A percentile compares a stretch with the other conserved stretches of the same genome.
Evolutionary conservation across 2,797 vertebrate species (phyloP).

Genomic region (Gymnodraco acuticeps): DNA sequence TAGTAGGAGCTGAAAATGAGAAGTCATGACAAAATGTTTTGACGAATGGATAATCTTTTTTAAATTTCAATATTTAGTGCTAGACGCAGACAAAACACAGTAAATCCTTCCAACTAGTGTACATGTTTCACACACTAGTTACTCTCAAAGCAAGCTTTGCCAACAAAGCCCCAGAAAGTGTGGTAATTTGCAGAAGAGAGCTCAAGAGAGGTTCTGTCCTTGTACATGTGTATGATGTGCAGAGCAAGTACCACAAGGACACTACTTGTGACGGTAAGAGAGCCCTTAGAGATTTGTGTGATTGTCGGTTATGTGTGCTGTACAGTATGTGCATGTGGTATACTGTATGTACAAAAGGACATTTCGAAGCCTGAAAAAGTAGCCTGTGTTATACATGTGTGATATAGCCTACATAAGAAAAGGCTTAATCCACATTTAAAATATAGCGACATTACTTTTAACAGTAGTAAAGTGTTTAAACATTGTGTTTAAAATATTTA

Average conservation of each 20-base stretch:
- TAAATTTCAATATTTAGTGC: background rate
- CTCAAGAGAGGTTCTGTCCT: background rate
- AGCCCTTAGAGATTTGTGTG: slow-evolving; percentile 6
- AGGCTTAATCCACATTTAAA: background rate
- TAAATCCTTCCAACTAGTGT: slow-evolving; percentile 8
- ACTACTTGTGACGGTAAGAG: slow-evolving; percentile 20
- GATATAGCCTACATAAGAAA: background rate
- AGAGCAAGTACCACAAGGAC: slow-evolving; percentile 1
- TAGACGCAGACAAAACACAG: slow-evolving; percentile 7
- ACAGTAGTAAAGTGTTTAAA: background rate
- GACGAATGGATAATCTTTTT: background rate
- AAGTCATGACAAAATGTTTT: background rate
- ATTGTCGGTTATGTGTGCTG: background rate
- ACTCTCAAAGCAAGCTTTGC: slow-evolving; percentile 11
- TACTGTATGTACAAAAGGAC: background rate
- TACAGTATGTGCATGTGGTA: background rate
- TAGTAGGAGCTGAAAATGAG: background rate
- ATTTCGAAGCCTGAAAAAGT: slow-evolving; percentile 8
- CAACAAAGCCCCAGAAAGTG: background rate
- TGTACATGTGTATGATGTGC: slow-evolving; percentile 10
- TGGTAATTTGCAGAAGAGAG: background rate
- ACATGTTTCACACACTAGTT: background rate
- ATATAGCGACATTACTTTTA: background rate
- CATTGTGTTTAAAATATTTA: too few relatives aligned
- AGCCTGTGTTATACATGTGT: background rate